Conservation (phyloP, 1,140 invertebrate species). For the Cataglyphis hispanica region DNA sequence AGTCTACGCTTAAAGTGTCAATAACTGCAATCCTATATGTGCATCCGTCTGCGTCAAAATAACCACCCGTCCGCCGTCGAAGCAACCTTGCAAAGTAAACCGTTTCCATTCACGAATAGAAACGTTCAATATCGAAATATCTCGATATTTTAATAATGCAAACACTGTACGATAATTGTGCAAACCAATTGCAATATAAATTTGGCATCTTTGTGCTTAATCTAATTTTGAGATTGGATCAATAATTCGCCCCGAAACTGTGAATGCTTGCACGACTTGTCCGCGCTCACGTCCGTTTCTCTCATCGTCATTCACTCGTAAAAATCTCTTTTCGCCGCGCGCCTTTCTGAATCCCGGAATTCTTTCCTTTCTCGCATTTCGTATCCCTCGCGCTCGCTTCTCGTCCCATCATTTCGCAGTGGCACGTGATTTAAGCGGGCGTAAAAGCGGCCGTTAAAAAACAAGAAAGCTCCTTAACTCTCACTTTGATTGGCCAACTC, state of each 20-base stretch:
- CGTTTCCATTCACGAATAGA: not conserved
- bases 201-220: not conserved
- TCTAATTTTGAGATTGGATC: not conserved
- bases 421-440: conserved; percentile 85
- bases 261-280: not conserved
- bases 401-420: conserved; percentile 67
- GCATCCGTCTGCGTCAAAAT: conserved; percentile 50
- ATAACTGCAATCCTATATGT: conserved; percentile 37
- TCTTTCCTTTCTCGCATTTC: conserved; percentile 51
- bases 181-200: not conserved
- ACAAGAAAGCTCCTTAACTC: conserved; percentile 85
- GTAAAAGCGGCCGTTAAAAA: conserved; percentile 86
- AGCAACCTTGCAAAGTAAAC: conserved; percentile 8
- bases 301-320: conserved; percentile 67
- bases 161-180: not conserved
- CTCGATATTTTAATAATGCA: not conserved
- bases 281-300: conserved; percentile 22
- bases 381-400: conserved; percentile 17
- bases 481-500: conserved; percentile 85
- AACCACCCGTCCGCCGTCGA: conserved; percentile 22
- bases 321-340: conserved; percentile 72
- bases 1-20: conserved; percentile 59
- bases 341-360: conserved; percentile 57
- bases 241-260: not conserved
- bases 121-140: not conserved